These are phyloP conservation scores for Dasyornis broadbenti DNA, from an alignment of 2,113 vertebrate genomes.

Conservation along the genomic window DNA sequence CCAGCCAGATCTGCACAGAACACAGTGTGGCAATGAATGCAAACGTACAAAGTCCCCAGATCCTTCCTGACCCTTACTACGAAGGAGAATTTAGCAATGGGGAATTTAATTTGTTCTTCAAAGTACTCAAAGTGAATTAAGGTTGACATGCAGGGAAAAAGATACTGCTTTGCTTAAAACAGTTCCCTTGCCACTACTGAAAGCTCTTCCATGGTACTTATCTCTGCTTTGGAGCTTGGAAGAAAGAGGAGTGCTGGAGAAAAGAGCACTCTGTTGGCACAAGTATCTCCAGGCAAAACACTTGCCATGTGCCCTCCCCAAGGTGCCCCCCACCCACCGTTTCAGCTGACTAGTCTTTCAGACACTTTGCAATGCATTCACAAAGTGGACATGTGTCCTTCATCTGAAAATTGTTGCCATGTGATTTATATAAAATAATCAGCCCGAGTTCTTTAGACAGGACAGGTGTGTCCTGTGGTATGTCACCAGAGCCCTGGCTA, in stretches of 20 bases:
- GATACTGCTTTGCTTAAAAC: background rate
- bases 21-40: background rate
- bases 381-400: rapidly evolving
- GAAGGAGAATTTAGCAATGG: background rate
- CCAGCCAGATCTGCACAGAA: background rate
- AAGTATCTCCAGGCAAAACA: background rate
- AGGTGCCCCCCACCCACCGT: background rate
- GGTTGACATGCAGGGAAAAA: background rate
- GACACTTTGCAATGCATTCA: background rate
- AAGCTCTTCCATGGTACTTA: background rate
- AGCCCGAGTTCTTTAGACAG: background rate
- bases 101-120: background rate
- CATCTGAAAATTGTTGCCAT: background rate
- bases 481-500: background rate
- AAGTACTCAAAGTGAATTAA: background rate
- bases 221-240: background rate
- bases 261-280: background rate
- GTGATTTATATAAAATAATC: background rate
- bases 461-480: background rate
- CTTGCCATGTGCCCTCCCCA: background rate
- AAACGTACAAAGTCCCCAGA: background rate
- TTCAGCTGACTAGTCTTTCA: background rate
- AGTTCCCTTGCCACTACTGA: background rate
- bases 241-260: background rate
- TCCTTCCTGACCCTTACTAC: background rate